Percentiles rank a stretch among this genome's conserved stretches.
phyloP scores from a whole-genome alignment of 30 jellyfish, hydroid and myxozoan genomes.

The Aurelia sp. region DNA sequence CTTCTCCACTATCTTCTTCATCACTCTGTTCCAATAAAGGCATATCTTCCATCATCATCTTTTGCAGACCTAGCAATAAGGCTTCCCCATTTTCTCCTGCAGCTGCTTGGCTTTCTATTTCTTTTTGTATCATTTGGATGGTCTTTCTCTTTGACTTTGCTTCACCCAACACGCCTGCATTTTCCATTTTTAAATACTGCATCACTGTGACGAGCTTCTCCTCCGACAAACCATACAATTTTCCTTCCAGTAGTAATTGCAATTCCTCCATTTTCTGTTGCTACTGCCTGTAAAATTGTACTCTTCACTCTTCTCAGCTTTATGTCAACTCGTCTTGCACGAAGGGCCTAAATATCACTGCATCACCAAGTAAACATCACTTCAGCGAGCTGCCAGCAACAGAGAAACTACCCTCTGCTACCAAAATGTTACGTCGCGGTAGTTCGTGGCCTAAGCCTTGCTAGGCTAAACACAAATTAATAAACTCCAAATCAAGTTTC shows the following conservation, averaged over 20 bases:
- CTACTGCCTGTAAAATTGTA: conserved; percentile 17
- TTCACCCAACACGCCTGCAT: conserved; percentile 29
- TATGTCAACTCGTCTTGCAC: neutral
- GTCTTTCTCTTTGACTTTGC: conserved; percentile 36
- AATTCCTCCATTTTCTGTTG: conserved; percentile 18
- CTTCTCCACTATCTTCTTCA: conserved; percentile 33
- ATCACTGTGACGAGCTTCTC: conserved; percentile 21
- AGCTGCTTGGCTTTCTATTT: conserved; percentile 52
- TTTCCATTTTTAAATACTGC: conserved; percentile 20
- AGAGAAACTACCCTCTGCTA: too few species aligned
- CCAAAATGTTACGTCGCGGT: too few species aligned
- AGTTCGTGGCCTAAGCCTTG: too few species aligned
- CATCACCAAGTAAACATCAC: too few species aligned
- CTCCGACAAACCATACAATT: conserved; percentile 4
- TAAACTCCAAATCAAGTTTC: too few species aligned
- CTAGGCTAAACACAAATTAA: too few species aligned
- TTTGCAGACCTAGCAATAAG: conserved; percentile 33
- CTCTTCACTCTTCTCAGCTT: neutral
- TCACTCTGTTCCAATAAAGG: conserved; percentile 32
- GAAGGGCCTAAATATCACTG: too few species aligned
- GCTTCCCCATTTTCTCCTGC: conserved; percentile 51
- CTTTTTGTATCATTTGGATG: conserved; percentile 36
- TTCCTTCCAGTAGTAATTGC: conserved; percentile 24
- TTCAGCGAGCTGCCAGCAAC: too few species aligned
- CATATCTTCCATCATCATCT: conserved; percentile 12